Evolutionary conservation across 2,888 invertebrate species (phyloP).

Genomic region (Peribatodes rhomboidaria): DNA sequence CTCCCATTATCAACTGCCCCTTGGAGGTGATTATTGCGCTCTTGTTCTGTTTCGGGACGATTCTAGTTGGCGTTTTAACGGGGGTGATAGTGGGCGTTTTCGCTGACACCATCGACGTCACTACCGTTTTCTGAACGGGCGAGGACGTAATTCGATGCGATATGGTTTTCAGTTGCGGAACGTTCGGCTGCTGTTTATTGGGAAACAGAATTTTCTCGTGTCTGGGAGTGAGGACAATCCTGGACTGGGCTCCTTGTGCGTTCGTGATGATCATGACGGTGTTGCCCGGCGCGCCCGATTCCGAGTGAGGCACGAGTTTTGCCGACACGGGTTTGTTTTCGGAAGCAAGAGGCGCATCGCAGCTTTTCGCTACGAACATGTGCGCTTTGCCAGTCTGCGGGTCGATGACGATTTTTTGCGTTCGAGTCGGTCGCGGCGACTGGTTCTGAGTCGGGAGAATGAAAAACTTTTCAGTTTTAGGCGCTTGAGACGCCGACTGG

Average conservation of each 20-base stretch:
- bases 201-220: constrained; percentile 87
- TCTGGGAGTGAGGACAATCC: constrained; percentile 87
- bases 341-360: constrained; percentile 58
- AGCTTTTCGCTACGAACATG: constrained; percentile 71
- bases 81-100: constrained; percentile 54
- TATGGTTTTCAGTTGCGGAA: constrained; percentile 74
- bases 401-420: constrained; percentile 82
- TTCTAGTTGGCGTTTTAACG: constrained; percentile 67
- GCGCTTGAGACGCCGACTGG: constrained; percentile 65
- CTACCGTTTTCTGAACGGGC: constrained; percentile 61
- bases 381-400: constrained; percentile 82
- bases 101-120: constrained; percentile 55
- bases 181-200: constrained; percentile 77
- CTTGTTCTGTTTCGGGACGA: constrained; percentile 74
- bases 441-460: constrained; percentile 74
- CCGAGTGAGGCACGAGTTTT: constrained; percentile 71
- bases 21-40: constrained; percentile 86
- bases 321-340: constrained; percentile 77
- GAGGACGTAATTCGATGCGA: constrained; percentile 70
- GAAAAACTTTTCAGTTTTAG: constrained; percentile 78
- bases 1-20: constrained; percentile 83
- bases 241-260: constrained; percentile 87
- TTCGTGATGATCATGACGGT: constrained; percentile 89
- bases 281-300: constrained; percentile 72
- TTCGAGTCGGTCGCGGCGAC: constrained; percentile 70